Percentiles rank a stretch among this genome's conserved stretches.
These are phyloP conservation scores for Cottoperca gobio DNA, from an alignment of 2,797 vertebrate genomes.

Conservation along the genomic window DNA sequence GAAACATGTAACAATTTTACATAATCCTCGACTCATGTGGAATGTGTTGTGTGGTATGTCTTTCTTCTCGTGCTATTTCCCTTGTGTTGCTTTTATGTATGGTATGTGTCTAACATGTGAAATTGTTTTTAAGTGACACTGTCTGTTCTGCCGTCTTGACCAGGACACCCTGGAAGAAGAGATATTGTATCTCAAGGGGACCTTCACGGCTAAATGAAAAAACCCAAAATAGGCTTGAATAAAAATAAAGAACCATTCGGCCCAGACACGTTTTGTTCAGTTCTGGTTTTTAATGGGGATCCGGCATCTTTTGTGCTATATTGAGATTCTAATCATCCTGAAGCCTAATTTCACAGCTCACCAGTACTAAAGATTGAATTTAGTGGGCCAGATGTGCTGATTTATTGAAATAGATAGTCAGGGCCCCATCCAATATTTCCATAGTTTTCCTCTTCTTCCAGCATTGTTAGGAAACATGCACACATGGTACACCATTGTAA, in stretches of 20 bases:
- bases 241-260: neutral
- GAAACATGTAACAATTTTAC: too few species aligned
- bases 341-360: constrained; percentile 80
- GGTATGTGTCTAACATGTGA: too few species aligned
- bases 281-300: constrained; percentile 18
- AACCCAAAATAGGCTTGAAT: too few species aligned
- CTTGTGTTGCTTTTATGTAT: too few species aligned
- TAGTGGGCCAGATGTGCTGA: constrained; percentile 63
- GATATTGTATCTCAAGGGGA: too few species aligned
- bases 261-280: neutral
- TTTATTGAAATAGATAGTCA: constrained; percentile 61
- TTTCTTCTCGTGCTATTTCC: too few species aligned
- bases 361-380: constrained; percentile 72
- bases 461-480: constrained; percentile 4
- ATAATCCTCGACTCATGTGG: too few species aligned
- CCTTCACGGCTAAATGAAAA: too few species aligned
- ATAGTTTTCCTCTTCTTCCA: constrained; percentile 24
- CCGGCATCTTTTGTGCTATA: constrained; percentile 38
- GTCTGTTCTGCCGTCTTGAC: too few species aligned
- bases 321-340: constrained; percentile 62
- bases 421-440: constrained; percentile 18
- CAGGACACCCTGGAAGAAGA: too few species aligned
- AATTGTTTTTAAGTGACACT: too few species aligned
- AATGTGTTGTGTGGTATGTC: too few species aligned
- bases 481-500: neutral